These are phyloP conservation scores for Chondrilla cf. caribensis DNA, from an alignment of 37 sponge, comb jelly and placozoan genomes.

Conservation along the genomic window DNA sequence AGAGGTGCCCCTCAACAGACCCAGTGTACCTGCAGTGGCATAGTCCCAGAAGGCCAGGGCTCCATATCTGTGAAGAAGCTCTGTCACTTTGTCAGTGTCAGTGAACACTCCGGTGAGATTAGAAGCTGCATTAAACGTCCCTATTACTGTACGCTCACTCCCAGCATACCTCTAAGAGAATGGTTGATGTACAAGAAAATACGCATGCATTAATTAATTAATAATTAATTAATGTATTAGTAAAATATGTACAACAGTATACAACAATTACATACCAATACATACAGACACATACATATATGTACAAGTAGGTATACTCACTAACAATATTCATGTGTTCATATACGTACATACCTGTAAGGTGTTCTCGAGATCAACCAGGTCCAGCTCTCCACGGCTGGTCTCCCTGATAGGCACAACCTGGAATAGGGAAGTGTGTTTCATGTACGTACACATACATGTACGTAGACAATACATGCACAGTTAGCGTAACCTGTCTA, in stretches of 20 bases:
- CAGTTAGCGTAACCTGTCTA: too few relatives aligned
- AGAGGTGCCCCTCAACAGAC: too few relatives aligned
- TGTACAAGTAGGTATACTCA: too few relatives aligned
- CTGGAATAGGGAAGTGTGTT: too few relatives aligned
- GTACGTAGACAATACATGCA: too few relatives aligned
- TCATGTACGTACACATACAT: too few relatives aligned
- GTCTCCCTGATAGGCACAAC: not conserved
- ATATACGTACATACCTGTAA: not conserved
- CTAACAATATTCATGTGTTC: too few relatives aligned
- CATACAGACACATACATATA: too few relatives aligned
- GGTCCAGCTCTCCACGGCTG: not conserved
- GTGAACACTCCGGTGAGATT: conserved; percentile 84
- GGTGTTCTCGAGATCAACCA: not conserved
- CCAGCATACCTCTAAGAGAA: not conserved
- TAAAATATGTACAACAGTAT: not conserved
- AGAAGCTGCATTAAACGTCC: conserved; percentile 72
- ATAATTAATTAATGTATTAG: too few relatives aligned
- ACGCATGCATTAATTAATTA: too few relatives aligned
- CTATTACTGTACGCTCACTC: conserved; percentile 30
- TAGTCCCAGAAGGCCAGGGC: conserved; percentile 84
- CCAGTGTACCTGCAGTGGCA: conserved; percentile 85
- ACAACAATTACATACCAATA: not conserved
- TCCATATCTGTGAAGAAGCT: conserved; percentile 59
- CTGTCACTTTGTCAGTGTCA: conserved; percentile 57
- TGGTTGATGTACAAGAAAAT: too few relatives aligned